A percentile compares a stretch with the other conserved stretches of the same genome.
phyloP scores from a whole-genome alignment of 2,888 invertebrate species.

The Furcula furcula region DNA sequence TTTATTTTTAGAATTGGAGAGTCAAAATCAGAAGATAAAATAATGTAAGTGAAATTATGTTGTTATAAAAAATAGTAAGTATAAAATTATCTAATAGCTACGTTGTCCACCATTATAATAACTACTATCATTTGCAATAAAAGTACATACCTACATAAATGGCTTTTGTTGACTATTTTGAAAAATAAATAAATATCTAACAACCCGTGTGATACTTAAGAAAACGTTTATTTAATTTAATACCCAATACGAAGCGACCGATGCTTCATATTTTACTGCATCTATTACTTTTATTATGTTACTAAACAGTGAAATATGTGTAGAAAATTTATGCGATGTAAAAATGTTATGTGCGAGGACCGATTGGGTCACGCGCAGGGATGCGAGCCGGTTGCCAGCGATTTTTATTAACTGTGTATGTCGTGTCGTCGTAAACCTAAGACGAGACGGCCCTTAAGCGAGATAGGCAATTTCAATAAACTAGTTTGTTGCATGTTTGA shows the following conservation, averaged over 20 bases:
- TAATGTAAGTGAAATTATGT: too few species aligned
- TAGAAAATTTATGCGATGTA: constrained; percentile 49
- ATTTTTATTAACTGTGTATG: constrained; percentile 47
- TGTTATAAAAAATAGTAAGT: too few species aligned
- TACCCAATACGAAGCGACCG: not conserved
- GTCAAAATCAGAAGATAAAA: too few species aligned
- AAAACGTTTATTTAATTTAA: not conserved
- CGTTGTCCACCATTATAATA: too few species aligned
- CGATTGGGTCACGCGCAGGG: constrained; percentile 40
- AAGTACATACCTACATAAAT: too few species aligned
- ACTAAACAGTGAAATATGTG: constrained; percentile 50
- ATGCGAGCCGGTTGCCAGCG: constrained; percentile 26
- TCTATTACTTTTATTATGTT: constrained; percentile 50
- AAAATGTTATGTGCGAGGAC: constrained; percentile 44
- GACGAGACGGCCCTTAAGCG: constrained; percentile 18
- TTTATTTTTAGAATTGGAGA: too few species aligned
- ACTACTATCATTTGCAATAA: too few species aligned
- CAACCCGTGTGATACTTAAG: too few species aligned
- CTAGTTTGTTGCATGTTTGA: constrained; percentile 1
- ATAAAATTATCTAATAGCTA: too few species aligned
- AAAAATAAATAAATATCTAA: not conserved
- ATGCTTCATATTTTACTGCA: constrained; percentile 43
- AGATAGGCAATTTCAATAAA: constrained; percentile 15
- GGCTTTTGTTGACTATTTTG: too few species aligned
- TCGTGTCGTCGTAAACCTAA: constrained; percentile 32